A percentile compares a stretch with the other conserved stretches of the same genome.
Conservation (phyloP, 2,113 vertebrate genomes). For the Apodemus sylvaticus region DNA sequence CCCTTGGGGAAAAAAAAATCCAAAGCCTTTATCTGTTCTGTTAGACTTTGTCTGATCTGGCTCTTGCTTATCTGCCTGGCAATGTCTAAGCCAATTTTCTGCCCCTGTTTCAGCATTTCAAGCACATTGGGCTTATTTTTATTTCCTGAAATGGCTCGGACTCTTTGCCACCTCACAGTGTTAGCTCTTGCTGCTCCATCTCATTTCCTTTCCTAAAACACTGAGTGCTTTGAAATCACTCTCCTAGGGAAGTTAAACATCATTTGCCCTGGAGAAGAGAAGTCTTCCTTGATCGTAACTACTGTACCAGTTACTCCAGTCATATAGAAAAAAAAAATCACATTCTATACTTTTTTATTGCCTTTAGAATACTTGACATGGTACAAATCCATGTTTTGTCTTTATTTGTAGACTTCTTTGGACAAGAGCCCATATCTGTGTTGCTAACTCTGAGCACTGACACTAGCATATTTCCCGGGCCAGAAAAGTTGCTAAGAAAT, state of each 20-base stretch:
- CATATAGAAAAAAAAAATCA: background rate
- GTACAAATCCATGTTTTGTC: background rate
- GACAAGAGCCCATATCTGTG: background rate
- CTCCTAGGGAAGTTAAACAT: background rate
- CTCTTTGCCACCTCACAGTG: background rate
- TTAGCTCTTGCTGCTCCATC: background rate
- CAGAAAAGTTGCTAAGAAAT: background rate
- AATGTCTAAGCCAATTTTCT: constrained; percentile 36
- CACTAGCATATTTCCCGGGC: background rate
- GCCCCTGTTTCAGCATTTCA: background rate
- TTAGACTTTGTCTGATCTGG: background rate
- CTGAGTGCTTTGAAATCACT: background rate
- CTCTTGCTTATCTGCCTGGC: background rate
- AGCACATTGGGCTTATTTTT: background rate
- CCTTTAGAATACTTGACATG: background rate
- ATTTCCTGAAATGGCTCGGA: background rate
- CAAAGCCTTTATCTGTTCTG: background rate
- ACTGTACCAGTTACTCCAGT: background rate
- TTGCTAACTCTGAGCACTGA: background rate
- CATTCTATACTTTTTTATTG: background rate
- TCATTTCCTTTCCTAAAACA: constrained; percentile 32
- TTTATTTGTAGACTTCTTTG: background rate
- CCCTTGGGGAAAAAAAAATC: background rate
- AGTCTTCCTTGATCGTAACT: background rate
- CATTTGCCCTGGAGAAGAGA: background rate